These are phyloP conservation scores for Oncopeltus fasciatus DNA, from an alignment of 1,140 invertebrate genomes.

Conservation along the genomic window DNA sequence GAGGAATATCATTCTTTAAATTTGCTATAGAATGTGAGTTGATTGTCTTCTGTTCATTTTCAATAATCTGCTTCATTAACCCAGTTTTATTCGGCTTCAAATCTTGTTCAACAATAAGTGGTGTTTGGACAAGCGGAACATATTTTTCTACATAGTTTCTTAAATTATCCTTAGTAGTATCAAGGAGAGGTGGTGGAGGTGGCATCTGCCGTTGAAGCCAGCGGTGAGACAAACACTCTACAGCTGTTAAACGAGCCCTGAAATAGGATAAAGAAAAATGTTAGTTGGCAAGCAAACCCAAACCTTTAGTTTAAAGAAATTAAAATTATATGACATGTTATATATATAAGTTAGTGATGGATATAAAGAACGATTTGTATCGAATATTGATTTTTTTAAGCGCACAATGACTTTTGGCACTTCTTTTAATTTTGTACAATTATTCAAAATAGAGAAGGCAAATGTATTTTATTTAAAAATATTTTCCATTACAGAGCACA, in stretches of 20 bases:
- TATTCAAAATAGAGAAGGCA: too few species aligned
- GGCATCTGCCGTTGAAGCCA: constrained; percentile 47
- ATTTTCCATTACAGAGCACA: too few species aligned
- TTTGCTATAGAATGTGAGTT: background rate
- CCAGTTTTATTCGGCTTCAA: background rate
- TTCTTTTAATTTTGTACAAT: too few species aligned
- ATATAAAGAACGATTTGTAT: too few species aligned
- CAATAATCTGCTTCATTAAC: background rate
- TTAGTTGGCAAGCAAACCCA: constrained; percentile 15
- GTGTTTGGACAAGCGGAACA: background rate
- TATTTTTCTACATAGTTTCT: constrained; percentile 57
- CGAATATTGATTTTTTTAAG: too few species aligned
- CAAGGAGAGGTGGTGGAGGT: constrained; percentile 22
- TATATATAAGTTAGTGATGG: background rate
- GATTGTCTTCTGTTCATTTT: background rate
- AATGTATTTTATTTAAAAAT: too few species aligned
- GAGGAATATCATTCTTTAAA: background rate
- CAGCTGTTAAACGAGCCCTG: constrained; percentile 58
- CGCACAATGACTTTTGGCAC: too few species aligned
- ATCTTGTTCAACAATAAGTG: background rate
- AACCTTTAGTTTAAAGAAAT: constrained; percentile 2
- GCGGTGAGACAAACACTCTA: constrained; percentile 54
- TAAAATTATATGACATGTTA: background rate
- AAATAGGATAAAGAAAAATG: constrained; percentile 25
- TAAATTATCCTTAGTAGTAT: constrained; percentile 61